Evolutionary conservation across 2,797 vertebrate species (phyloP).

Genomic region (Sebastes oblongus): DNA sequence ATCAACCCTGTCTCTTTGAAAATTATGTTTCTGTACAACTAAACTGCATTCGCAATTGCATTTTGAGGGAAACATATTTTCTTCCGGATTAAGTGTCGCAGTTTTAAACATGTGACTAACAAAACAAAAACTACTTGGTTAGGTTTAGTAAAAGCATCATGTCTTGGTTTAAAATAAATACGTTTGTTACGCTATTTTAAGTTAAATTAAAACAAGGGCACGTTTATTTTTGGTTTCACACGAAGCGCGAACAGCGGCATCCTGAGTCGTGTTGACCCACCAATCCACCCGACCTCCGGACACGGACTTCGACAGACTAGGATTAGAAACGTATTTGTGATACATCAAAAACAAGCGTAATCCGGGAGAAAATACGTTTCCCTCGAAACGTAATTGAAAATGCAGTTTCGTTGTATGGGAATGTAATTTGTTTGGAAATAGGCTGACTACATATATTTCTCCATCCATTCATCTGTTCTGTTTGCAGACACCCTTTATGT

Average conservation of each 20-base stretch:
- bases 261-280: too few relatives aligned
- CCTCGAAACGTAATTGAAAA: background rate
- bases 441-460: background rate
- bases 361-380: too few relatives aligned
- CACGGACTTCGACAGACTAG: too few relatives aligned
- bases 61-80: background rate
- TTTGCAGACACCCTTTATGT: background rate
- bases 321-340: too few relatives aligned
- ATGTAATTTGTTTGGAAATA: background rate
- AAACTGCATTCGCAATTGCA: background rate
- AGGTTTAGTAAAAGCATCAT: too few relatives aligned
- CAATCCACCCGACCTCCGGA: too few relatives aligned
- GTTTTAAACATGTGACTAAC: background rate
- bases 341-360: too few relatives aligned
- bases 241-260: too few relatives aligned
- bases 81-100: background rate
- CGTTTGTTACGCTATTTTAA: too few relatives aligned
- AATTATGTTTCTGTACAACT: rapidly evolving
- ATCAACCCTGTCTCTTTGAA: background rate
- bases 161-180: too few relatives aligned
- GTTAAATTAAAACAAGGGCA: too few relatives aligned
- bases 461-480: background rate
- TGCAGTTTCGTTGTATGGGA: background rate
- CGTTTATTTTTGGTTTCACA: too few relatives aligned
- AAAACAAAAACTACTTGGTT: background rate